Base-by-base conservation (phyloP, 1,140 invertebrate genomes). In the Penaeus indicus region DNA sequence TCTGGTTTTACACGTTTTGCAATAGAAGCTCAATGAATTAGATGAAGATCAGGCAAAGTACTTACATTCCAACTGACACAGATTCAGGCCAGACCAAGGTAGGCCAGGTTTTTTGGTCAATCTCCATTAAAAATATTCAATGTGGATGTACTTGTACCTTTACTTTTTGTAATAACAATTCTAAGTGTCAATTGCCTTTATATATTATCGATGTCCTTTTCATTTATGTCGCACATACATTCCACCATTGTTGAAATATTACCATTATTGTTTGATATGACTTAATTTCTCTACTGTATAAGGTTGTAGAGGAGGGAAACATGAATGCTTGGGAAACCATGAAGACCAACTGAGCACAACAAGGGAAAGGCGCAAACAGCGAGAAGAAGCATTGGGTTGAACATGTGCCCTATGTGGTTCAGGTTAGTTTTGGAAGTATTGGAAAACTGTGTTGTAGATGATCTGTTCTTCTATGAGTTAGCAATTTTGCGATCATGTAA, bases 1-100 rank as follows among this genome's bases (percentile, higher is more conserved):
- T n/a, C n/a, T 93, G 96, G 96, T 2, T 97, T 97, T 93, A 96
- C 96, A 11, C 86, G 90, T 84, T 97, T 97, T 94, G 96, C 97
- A 8, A 96, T 97, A 92, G 96, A n/a, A 97, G 93, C 93, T 97
- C 38, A 97, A 97, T 93, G 96, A 97, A 92, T 91, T 97, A 38
- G 95, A 95, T 90, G 94, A 94, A 7, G 95, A 96, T 86, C 92
- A 94, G 91, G 92, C 93, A 5, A 94, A 95, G 38, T 90, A 94
- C 81, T 92, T 97, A 89, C 96, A n/a, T 96, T 2, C 94, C 94
- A 69, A 97, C 96, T 16, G 96, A 97, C 92, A 96, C 96, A 93
- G 90, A 42, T 91, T 92, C 75, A 87, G 91, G 19, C 90, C 91
- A 21, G 91, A 91, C 90, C 91, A 89, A 93, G 93, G 90, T 91